These are phyloP conservation scores for Chymomyza fuscimana DNA, from an alignment of 2,888 invertebrate species.

Conservation along the genomic window DNA sequence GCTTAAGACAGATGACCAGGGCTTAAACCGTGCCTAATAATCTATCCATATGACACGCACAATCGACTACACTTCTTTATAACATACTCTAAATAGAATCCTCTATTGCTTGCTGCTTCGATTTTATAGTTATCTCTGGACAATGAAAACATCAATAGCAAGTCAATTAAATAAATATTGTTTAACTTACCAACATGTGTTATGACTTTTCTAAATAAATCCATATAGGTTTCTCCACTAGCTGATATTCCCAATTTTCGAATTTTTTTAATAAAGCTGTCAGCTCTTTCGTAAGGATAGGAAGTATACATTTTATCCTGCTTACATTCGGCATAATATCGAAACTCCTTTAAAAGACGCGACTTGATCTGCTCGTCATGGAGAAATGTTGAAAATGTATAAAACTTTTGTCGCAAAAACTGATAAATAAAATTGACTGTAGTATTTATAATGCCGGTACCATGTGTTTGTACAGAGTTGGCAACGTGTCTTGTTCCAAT, in stretches of 20 bases:
- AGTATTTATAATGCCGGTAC: conserved; percentile 97
- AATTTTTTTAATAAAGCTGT: conserved; percentile 95
- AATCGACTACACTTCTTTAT: too few relatives aligned
- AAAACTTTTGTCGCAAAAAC: conserved; percentile 95
- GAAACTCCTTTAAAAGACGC: conserved; percentile 91
- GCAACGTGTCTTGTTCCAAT: conserved; percentile 97
- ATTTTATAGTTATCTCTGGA: too few relatives aligned
- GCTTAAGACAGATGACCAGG: too few relatives aligned
- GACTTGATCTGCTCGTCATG: conserved; percentile 99
- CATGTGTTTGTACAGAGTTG: conserved; percentile 97
- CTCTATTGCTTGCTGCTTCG: too few relatives aligned
- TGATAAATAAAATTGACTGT: conserved; percentile 96
- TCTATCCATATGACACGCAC: too few relatives aligned
- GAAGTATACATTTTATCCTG: conserved; percentile 41
- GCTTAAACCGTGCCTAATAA: too few relatives aligned
- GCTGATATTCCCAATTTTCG: conserved; percentile 90
- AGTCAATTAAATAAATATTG: not conserved
- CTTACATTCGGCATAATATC: conserved; percentile 86
- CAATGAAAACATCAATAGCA: too few relatives aligned
- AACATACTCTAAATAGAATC: too few relatives aligned
- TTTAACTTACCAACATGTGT: conserved; percentile 89
- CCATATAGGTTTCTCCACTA: conserved; percentile 93
- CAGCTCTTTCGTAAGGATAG: conserved; percentile 89
- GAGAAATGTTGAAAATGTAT: conserved; percentile 96
- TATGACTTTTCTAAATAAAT: conserved; percentile 94